Percentiles rank a stretch among this genome's conserved stretches.
phyloP scores from a whole-genome alignment of 2,113 vertebrate genomes.

The Tetrax tetrax region DNA sequence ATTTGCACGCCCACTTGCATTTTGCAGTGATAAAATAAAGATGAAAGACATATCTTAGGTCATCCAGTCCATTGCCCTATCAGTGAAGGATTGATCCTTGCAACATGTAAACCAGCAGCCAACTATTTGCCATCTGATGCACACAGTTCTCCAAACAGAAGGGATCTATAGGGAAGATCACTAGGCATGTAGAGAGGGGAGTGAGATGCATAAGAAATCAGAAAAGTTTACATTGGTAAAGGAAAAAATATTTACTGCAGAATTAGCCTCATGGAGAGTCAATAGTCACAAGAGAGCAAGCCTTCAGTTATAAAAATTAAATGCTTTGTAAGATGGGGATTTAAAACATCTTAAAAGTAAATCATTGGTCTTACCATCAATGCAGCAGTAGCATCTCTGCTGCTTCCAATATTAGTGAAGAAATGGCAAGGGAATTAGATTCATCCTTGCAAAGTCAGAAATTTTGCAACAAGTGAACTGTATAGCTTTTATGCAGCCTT shows the following conservation, averaged over 20 bases:
- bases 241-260: conserved; percentile 64
- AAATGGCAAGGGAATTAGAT: background rate
- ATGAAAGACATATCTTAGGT: conserved; percentile 61
- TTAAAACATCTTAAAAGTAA: background rate
- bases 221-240: conserved; percentile 55
- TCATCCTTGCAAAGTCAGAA: background rate
- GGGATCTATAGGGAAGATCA: conserved; percentile 58
- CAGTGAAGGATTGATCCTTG: conserved; percentile 49
- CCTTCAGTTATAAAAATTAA: conserved; percentile 28
- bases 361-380: background rate
- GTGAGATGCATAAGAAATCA: conserved; percentile 51
- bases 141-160: conserved; percentile 46
- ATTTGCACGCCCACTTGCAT: conserved; percentile 65
- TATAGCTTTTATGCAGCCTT: background rate
- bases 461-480: background rate
- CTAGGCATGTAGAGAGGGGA: background rate
- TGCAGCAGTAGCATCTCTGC: background rate
- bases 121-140: conserved; percentile 56
- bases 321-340: background rate
- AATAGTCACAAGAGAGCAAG: conserved; percentile 39
- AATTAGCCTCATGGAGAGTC: conserved; percentile 54
- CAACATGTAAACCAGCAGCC: conserved; percentile 52
- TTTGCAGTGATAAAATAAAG: conserved; percentile 67
- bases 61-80: conserved; percentile 27
- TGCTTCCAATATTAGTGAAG: background rate